Evolutionary conservation across 2,888 invertebrate genomes (phyloP), one percentile per base, ranked within the genome.

Genomic region (Caenorhabditis sp.): DNA sequence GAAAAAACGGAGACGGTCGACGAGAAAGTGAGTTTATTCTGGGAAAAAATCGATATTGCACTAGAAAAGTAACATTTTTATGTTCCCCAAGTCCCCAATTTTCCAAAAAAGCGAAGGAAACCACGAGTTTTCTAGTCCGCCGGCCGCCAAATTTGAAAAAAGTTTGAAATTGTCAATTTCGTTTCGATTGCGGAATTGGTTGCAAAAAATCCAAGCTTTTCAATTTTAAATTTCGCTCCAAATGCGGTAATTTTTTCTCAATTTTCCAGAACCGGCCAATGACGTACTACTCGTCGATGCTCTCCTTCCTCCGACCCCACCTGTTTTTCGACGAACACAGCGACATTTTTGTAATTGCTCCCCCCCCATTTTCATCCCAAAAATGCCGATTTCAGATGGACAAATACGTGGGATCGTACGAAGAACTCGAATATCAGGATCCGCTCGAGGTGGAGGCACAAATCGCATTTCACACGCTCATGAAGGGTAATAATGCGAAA

Each of bases 371-470:
- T n/a, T n/a, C n/a, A n/a, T n/a, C n/a, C n/a, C n/a, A n/a, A n/a
- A 58, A 32, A 2, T 20, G 9, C 15, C 0, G 13, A 22, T 48
- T 53, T 53, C 20, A 58, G 58, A 15, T 17, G n/a, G 45, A 65
- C 43, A 55, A 45, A 15, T n/a, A 32, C 1, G 9, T 11, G 3
- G 48, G 48, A 8, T 24, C 15, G 11, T 8, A 17, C 0, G 71
- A 71, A 8, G 71, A 73, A 2, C 8, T 52, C 39, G 62, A 56
- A 4, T 45, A 24, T 17, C 41, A 50, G 6, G 71, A 71, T 55
- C 63, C 65, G 24, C 24, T 63, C n/a, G 76, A 76, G 43, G 53
- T 26, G 8, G 76, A 76, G 20, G 76, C 76, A 13, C 46, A 58
- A 15, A 9, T 39, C 5, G 63, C 76, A 2, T 76, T 37, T 61